These are phyloP conservation scores for Lasioglossum pauxillum DNA, from an alignment of 2,888 invertebrate genomes.

Conservation along the genomic window DNA sequence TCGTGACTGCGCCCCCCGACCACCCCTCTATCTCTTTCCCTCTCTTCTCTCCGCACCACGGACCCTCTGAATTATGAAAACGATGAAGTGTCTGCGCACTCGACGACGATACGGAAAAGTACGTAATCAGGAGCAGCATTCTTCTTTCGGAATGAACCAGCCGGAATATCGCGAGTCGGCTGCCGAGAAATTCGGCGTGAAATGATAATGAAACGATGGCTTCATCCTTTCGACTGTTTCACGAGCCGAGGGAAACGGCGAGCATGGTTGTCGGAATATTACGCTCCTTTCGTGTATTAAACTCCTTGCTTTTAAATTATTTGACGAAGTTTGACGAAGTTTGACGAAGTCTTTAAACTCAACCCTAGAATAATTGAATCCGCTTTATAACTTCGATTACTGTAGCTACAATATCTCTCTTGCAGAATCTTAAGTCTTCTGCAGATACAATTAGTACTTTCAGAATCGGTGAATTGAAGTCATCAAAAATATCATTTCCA, in stretches of 20 bases:
- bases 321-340: too few species aligned
- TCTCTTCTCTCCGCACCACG: neutral
- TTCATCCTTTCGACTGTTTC: neutral
- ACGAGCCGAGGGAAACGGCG: neutral
- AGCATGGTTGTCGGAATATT: neutral
- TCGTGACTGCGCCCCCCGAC: neutral
- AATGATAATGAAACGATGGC: slow-evolving; percentile 12
- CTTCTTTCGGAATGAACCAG: neutral
- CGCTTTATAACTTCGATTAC: neutral
- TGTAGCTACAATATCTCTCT: neutral
- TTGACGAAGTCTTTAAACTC: neutral
- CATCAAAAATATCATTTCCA: neutral
- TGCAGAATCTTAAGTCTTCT: neutral
- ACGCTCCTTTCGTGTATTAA: neutral
- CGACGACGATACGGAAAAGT: slow-evolving; percentile 17
- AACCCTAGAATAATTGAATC: neutral
- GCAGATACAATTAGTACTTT: neutral
- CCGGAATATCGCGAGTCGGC: neutral
- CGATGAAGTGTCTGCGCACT: slow-evolving; percentile 24
- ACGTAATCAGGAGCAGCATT: slow-evolving; percentile 6
- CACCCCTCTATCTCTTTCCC: neutral
- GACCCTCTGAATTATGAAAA: slow-evolving; percentile 38
- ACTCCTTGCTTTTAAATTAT: neutral
- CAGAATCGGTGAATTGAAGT: neutral
- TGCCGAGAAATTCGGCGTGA: slow-evolving; percentile 15